Base-by-base conservation (phyloP, 2,797 vertebrate genomes). In the Eurystomus glaucurus region DNA sequence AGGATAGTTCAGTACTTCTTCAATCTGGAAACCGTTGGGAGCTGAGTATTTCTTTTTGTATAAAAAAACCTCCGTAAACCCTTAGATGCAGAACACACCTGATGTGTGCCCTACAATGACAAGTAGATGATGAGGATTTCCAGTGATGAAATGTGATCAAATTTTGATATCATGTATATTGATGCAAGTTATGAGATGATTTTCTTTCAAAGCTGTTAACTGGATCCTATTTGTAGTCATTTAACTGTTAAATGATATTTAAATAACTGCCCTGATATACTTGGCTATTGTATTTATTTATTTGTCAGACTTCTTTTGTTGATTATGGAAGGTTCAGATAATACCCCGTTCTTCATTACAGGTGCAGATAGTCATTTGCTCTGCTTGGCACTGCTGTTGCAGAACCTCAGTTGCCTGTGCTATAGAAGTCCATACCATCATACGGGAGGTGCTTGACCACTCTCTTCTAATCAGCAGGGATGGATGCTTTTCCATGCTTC, bases 311-410 rank as follows among this genome's bases (percentile, higher is more conserved):
- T 70, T 94, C 22, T 68, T 5, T 41, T 80, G 10, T 77, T 72
- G 29, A 18, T 61, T 82, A 21, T 9, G 3, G 33, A 79, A 79
- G 7, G 29, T 79, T 93, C 35, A 68, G 37, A 26, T 92, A 84
- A 79, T 91, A 91, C 82, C 35, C 11, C 65, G 64, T 90, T 96
- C 78, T 93, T 93, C 60, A 20, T 94, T 91, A 48, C 55, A 85
- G 60, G 41, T 85, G 31, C 87, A 74, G n/a, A 41, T 90, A 92
- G 64, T 84, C 6, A 77, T 70, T 94, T 85, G 43, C n/a, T 66
- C 43, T 85, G 2, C 3, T 11, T 91, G 75, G 26, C n/a, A 64
- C 19, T 51, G 55, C 60, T 88, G 85, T 85, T 94, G 60, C 75
- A 85, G 85, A 85, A 68, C 48, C 83, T 91, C 19, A 77, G 8